Base-by-base conservation (phyloP, 2,113 vertebrate species). In the Charadrius vociferus region DNA sequence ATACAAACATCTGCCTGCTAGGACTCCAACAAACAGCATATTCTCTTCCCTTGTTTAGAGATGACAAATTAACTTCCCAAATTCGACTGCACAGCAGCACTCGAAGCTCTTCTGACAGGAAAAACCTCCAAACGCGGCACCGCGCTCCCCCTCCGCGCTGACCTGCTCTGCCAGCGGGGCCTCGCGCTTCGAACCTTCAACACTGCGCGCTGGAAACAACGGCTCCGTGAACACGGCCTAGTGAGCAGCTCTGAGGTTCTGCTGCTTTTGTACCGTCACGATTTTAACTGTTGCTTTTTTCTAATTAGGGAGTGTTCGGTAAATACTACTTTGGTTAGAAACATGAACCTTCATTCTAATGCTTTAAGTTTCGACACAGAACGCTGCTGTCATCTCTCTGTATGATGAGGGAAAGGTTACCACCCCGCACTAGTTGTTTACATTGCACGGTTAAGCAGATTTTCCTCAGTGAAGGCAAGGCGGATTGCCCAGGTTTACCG, bases 291-390 rank as follows among this genome's bases (percentile, higher is more conserved):
- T 5, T 22, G 8, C n/a, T 8, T 74, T 18, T 81, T 81, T 30
- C 26, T 16, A 37, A 19, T 26, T 5, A 27, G 21, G 47, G 13
- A 14, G 47, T 47, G 47, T 47, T 21, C 10, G 47, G 47, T 22
- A 49, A 29, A 22, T 4, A 14, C n/a, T 30, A 4, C 29, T 41
- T 23, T 14, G 34, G 14, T 23, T 22, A 39, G 23, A 58, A 39
- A 32, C 6, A 1, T 1, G 0, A 12, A 21, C 0, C 3, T 26
- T 61, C 6, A 1, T 10, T 30, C 7, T 41, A 12, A 47, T 12
- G 3, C 16, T 39, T 24, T 1, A 19, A 2, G 12, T 17, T 43
- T n/a, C 23, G 19, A 5, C 7, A 9, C 11, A 8, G 16, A 24
- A 5, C 13, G 2, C 50, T 3, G 37, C 45, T 47, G 12, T 41